Base-by-base conservation (phyloP, 2,797 vertebrate genomes). In the Echiichthys vipera region DNA sequence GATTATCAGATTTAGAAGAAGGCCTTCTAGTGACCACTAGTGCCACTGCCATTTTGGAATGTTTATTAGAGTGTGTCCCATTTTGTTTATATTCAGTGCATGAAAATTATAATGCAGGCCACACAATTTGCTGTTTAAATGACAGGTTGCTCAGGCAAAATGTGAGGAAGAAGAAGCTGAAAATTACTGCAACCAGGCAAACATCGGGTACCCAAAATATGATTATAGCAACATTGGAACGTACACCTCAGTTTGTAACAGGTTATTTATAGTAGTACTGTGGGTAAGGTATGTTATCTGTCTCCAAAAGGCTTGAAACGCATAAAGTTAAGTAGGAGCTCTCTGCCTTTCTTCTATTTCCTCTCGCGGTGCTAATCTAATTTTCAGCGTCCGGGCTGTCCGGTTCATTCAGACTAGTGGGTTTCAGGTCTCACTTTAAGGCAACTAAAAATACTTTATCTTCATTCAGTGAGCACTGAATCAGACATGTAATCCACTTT, bases 361-460 rank as follows among this genome's bases (percentile, higher is more conserved):
- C 76, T 74, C 71, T 87, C 70, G 78, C 47, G 1, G 46, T 51
- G 37, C 49, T 90, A 93, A 93, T 94, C 83, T 61, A 91, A 94
- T 93, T 85, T 66, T 59, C 22, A 65, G 50, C 17, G 7, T 42
- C 70, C 78, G 78, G 66, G 74, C 75, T 91, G 89, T 90, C 91
- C 80, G 63, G 78, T 85, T 92, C 64, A 65, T 78, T 88, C 74
- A 76, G 63, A 76, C 78, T 76, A 83, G 74, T 58, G 57, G 81
- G 86, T 90, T 88, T 93, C 88, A 81, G 80, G 81, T 94, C 87
- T 84, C 90, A 83, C 83, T 51, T 78, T 66, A 67, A n/a, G 68
- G 50, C 46, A 70, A 77, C 90, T 92, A 89, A 87, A 92, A 93
- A 92, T 94, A 92, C 69, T 83, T 81, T 27, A 78, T 75, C 59